phyloP scores from a whole-genome alignment of 2,113 vertebrate species.

The Chloropsis cyanopogon region DNA sequence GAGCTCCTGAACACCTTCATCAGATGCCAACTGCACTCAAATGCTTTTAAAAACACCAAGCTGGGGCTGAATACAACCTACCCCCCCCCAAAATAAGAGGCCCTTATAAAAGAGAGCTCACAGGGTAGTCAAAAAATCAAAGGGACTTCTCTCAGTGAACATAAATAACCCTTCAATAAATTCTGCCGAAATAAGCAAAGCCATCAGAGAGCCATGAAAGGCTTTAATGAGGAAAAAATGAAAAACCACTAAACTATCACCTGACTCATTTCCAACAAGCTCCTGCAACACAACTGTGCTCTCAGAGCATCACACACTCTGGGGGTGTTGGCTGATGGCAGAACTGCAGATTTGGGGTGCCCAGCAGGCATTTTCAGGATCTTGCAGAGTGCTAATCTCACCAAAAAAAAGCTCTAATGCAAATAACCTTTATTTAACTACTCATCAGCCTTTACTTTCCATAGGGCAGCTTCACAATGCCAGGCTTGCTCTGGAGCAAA shows the following conservation, averaged over 20 bases:
- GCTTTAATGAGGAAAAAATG: not conserved
- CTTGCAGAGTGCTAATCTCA: not conserved
- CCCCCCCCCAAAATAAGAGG: not conserved
- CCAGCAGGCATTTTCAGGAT: not conserved
- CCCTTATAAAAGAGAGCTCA: not conserved
- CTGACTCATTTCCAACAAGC: not conserved
- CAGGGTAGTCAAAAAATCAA: not conserved
- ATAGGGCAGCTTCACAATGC: not conserved
- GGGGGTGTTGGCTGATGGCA: not conserved
- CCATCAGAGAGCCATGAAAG: not conserved
- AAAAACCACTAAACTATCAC: not conserved
- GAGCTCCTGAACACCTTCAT: not conserved
- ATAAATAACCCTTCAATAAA: not conserved
- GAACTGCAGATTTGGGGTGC: not conserved
- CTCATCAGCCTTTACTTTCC: not conserved
- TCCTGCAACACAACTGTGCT: not conserved
- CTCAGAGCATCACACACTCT: not conserved
- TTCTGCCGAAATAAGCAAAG: not conserved
- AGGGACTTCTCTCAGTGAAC: not conserved
- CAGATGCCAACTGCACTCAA: not conserved
- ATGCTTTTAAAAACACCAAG: not conserved
- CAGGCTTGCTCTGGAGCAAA: not conserved
- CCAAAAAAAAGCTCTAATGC: not conserved
- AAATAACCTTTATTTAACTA: constrained; percentile 10
- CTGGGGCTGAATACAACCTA: not conserved